Conservation (phyloP, 1,140 invertebrate species). For the Scylla paramamosain region DNA sequence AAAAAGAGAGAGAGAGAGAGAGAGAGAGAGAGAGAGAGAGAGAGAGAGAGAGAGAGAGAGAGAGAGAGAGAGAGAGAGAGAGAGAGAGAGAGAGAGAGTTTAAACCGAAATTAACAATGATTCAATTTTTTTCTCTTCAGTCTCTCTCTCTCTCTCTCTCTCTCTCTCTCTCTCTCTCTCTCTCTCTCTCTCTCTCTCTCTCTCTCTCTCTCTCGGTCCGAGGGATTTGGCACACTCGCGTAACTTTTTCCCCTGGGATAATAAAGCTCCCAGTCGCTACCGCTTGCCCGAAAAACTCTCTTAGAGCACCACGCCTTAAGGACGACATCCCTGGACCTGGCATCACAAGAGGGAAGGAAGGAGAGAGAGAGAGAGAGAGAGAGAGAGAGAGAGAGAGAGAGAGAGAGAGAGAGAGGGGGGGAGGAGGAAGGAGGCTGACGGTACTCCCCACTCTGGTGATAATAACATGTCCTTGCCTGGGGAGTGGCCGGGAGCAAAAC, state of each 20-base stretch:
- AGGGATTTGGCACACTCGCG: constrained; percentile 31
- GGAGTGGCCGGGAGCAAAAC: neutral
- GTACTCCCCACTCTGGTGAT: neutral
- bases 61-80: constrained; percentile 38
- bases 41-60: neutral
- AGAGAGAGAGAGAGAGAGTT: constrained; percentile 43
- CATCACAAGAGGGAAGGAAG: neutral
- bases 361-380: neutral
- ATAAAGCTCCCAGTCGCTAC: constrained; percentile 27
- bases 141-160: constrained; percentile 43
- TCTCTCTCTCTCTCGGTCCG: constrained; percentile 37
- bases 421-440: constrained; percentile 14
- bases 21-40: constrained; percentile 26
- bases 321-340: neutral
- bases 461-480: constrained; percentile 46
- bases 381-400: neutral
- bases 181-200: constrained; percentile 35
- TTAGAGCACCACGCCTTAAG: neutral
- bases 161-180: constrained; percentile 39
- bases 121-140: neutral
- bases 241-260: constrained; percentile 28
- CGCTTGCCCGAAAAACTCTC: neutral
- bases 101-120: neutral
- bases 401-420: neutral
- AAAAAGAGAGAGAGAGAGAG: constrained; percentile 39